phyloP scores from a whole-genome alignment of 1,140 invertebrate species.

The Calephelis virginiensis region DNA sequence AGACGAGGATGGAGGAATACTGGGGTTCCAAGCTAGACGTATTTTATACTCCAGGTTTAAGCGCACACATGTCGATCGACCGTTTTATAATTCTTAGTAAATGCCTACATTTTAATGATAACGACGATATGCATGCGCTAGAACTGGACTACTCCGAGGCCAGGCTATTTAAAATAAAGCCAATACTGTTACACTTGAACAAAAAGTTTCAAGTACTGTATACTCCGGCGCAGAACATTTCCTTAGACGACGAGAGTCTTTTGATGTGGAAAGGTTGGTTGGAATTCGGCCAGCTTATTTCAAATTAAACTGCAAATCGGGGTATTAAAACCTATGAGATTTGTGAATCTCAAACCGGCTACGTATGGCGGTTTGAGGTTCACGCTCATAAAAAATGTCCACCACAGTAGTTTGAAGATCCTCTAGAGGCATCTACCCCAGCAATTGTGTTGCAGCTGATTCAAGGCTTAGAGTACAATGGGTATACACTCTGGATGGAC shows the following conservation, averaged over 20 bases:
- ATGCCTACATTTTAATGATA: slow-evolving; percentile 32
- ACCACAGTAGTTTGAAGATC: not conserved
- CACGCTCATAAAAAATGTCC: slow-evolving; percentile 15
- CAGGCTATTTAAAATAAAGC: slow-evolving; percentile 34
- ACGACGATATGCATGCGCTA: slow-evolving; percentile 16
- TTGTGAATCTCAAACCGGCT: slow-evolving; percentile 25
- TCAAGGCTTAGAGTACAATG: slow-evolving; percentile 19
- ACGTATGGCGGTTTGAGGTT: slow-evolving; percentile 33
- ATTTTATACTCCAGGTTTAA: slow-evolving; percentile 29
- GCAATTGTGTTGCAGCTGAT: slow-evolving; percentile 11
- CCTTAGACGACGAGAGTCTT: slow-evolving; percentile 35
- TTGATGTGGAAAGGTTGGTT: slow-evolving; percentile 35
- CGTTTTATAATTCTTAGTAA: slow-evolving; percentile 26
- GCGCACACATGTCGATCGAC: slow-evolving; percentile 23
- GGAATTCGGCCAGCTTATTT: slow-evolving; percentile 28
- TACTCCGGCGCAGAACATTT: slow-evolving; percentile 29
- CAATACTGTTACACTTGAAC: slow-evolving; percentile 33
- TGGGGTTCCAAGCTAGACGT: slow-evolving; percentile 25
- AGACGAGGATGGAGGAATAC: slow-evolving; percentile 27
- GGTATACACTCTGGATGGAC: slow-evolving; percentile 28
- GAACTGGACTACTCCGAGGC: slow-evolving; percentile 13
- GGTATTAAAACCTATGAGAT: slow-evolving; percentile 40
- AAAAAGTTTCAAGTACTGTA: slow-evolving; percentile 28
- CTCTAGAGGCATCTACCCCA: not conserved
- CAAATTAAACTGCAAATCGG: slow-evolving; percentile 29